These are phyloP conservation scores for Liodrosophila aerea DNA, from an alignment of 2,888 invertebrate genomes.

Conservation along the genomic window DNA sequence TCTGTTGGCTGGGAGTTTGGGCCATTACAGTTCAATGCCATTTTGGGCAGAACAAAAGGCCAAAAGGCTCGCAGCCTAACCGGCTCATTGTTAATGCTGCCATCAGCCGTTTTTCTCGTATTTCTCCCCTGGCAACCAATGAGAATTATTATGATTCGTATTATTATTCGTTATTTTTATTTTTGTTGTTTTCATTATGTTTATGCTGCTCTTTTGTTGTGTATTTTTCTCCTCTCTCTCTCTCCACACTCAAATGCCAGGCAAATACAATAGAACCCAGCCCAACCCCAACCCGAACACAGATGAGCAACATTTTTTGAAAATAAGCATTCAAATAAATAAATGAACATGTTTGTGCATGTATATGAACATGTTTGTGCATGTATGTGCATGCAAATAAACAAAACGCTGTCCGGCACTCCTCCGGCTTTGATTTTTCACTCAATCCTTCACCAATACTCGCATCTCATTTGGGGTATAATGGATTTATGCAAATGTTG, in stretches of 20 bases:
- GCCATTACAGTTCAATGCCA: conserved; percentile 71
- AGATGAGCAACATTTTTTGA: conserved; percentile 39
- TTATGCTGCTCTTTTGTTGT: background rate
- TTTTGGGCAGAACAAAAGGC: conserved; percentile 31
- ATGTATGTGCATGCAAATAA: conserved; percentile 36
- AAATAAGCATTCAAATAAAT: conserved; percentile 58
- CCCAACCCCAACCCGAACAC: conserved; percentile 12
- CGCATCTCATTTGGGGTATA: background rate
- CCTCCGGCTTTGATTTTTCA: background rate
- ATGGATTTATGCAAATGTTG: too few relatives aligned
- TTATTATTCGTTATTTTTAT: conserved; percentile 14
- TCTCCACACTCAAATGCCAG: background rate
- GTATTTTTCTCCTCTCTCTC: background rate
- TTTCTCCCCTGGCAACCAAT: conserved; percentile 32
- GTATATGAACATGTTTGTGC: background rate
- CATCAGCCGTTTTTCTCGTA: conserved; percentile 33
- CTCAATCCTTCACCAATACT: background rate
- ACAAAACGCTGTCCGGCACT: conserved; percentile 18
- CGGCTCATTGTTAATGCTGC: conserved; percentile 63
- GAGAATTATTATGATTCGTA: conserved; percentile 53
- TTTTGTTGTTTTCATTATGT: conserved; percentile 9
- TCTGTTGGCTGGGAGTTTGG: conserved; percentile 14
- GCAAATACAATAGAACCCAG: conserved; percentile 29
- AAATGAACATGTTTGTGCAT: conserved; percentile 11
- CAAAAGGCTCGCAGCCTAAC: conserved; percentile 17